Percentiles rank a stretch among this genome's conserved stretches.
These are phyloP conservation scores for Muricea muricata DNA, from an alignment of 92 coral and sea anemone species.

Conservation along the genomic window DNA sequence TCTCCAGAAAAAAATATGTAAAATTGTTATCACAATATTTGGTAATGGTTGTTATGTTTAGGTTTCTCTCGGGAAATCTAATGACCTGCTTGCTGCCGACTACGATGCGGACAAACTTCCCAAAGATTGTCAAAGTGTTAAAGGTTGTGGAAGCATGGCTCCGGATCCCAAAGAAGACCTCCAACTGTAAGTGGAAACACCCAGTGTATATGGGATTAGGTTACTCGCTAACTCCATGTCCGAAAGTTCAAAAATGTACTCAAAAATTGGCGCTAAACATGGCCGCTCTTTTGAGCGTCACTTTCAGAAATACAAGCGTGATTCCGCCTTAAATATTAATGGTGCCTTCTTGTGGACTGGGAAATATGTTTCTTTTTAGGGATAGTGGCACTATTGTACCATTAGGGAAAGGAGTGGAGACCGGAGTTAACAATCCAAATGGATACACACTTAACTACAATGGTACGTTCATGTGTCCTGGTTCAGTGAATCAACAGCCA, in stretches of 20 bases:
- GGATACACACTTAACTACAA: slow-evolving; percentile 95
- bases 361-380: slow-evolving; percentile 61
- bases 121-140: slow-evolving; percentile 83
- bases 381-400: slow-evolving; percentile 88
- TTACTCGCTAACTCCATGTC: too few species aligned
- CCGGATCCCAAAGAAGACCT: slow-evolving; percentile 78
- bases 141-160: slow-evolving; percentile 84
- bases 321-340: too few species aligned
- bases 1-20: too few species aligned
- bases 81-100: slow-evolving; percentile 80
- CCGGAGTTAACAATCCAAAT: slow-evolving; percentile 83
- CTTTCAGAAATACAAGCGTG: too few species aligned
- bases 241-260: too few species aligned
- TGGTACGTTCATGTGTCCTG: slow-evolving; percentile 61
- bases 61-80: slow-evolving; percentile 91
- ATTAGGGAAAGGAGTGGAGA: slow-evolving; percentile 74
- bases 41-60: too few species aligned
- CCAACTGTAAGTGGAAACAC: slow-evolving; percentile 71
- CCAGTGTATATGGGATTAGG: too few species aligned
- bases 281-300: too few species aligned
- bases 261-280: too few species aligned
- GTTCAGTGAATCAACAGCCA: too few species aligned
- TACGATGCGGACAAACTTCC: slow-evolving; percentile 83
- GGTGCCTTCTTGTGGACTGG: too few species aligned
- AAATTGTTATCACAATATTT: too few species aligned